A percentile compares a stretch with the other conserved stretches of the same genome.
phyloP scores from a whole-genome alignment of 2,113 vertebrate species.

The Ailurus styani region DNA sequence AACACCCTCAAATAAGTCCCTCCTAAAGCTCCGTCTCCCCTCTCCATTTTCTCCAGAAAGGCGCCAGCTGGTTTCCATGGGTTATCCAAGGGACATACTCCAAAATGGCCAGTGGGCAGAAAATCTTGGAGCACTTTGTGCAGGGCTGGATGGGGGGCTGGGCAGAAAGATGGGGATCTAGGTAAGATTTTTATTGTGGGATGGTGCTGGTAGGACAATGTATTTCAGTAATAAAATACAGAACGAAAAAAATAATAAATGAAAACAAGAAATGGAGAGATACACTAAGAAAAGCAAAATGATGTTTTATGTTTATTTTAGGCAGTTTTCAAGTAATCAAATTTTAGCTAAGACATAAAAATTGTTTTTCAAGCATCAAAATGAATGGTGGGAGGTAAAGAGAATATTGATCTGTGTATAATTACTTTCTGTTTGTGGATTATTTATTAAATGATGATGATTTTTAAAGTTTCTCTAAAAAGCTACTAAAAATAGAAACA shows the following conservation, averaged over 20 bases:
- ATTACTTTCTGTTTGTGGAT: background rate
- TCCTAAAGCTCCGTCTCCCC: background rate
- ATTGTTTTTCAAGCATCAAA: background rate
- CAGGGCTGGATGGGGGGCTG: background rate
- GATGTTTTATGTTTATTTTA: background rate
- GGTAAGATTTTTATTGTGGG: conserved; percentile 49
- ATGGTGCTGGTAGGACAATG: background rate
- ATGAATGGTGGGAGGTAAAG: background rate
- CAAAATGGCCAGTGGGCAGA: background rate
- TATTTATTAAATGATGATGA: background rate
- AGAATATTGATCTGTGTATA: background rate
- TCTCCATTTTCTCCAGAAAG: background rate
- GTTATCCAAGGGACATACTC: conserved; percentile 41
- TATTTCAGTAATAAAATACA: conserved; percentile 72
- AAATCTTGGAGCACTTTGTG: background rate
- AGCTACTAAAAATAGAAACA: background rate
- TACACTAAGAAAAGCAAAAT: background rate
- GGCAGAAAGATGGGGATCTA: background rate
- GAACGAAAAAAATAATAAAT: conserved; percentile 25
- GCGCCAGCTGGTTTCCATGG: background rate
- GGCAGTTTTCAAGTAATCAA: background rate
- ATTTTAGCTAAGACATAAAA: background rate
- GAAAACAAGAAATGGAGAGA: background rate
- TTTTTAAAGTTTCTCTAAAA: background rate
- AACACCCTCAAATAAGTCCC: conserved; percentile 87